These are phyloP conservation scores for Drosophila saltans DNA, from an alignment of 1,140 invertebrate genomes.

Conservation along the genomic window DNA sequence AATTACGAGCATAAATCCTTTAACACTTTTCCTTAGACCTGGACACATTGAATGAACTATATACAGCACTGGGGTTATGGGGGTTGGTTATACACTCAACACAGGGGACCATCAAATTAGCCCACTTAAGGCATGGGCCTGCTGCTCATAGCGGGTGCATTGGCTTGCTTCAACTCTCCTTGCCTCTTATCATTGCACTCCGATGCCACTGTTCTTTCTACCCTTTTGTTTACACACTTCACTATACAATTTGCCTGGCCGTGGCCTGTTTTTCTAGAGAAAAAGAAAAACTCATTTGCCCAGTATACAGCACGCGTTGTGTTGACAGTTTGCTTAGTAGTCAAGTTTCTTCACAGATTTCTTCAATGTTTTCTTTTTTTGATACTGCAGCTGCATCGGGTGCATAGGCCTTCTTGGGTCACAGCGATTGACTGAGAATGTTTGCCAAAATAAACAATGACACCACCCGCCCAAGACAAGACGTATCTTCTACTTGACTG, in stretches of 20 bases:
- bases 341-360: background rate
- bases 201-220: slow-evolving; percentile 2
- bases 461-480: slow-evolving; percentile 53
- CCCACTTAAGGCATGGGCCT: slow-evolving; percentile 59
- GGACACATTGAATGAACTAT: slow-evolving; percentile 32
- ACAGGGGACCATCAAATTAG: slow-evolving; percentile 75
- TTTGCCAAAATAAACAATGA: slow-evolving; percentile 70
- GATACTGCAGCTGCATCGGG: slow-evolving; percentile 49
- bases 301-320: slow-evolving; percentile 36
- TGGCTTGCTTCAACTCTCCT: slow-evolving; percentile 21
- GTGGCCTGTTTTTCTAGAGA: background rate
- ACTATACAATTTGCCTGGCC: slow-evolving; percentile 21
- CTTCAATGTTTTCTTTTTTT: background rate
- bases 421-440: background rate
- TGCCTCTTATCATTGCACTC: background rate
- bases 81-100: slow-evolving; percentile 54
- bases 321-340: slow-evolving; percentile 44
- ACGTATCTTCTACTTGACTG: slow-evolving; percentile 65
- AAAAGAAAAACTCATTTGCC: slow-evolving; percentile 4
- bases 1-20: slow-evolving; percentile 82
- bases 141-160: slow-evolving; percentile 50
- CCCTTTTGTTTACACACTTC: slow-evolving; percentile 70
- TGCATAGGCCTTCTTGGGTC: slow-evolving; percentile 9
- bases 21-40: slow-evolving; percentile 65
- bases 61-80: slow-evolving; percentile 29